Evolutionary conservation across 2,888 invertebrate genomes (phyloP), one percentile per base, ranked within the genome.

Genomic region (Magallana nippona): DNA sequence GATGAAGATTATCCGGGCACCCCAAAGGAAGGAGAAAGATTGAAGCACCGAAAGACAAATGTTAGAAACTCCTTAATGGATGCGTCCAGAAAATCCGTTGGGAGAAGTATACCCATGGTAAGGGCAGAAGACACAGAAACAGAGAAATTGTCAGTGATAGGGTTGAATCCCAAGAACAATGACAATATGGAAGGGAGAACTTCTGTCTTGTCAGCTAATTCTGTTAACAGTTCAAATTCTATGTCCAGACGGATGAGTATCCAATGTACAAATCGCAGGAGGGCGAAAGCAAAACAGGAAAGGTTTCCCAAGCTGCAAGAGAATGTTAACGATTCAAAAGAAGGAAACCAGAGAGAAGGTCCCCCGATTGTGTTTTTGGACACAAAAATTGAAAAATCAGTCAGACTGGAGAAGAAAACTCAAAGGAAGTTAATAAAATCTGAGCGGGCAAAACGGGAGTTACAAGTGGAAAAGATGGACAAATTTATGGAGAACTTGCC

Each of bases 281-380:
- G 79, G 15, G 79, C 79, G 5, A 56, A 79, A 56, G 79, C 79
- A 13, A 79, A 79, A 10, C 79, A 79, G 55, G 79, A 79, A 15
- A 56, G 79, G 17, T 79, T 71, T 32, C 63, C 71, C 13, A 71
- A 71, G 32, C 27, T 71, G 11, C 71, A 71, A 15, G 71, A 71
- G 71, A 71, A 27, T 71, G 27, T 71, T 15, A 32, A 71, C 32
- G 71, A 71, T 27, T 71, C 27, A 13, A 71, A 71, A 2, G 71
- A 71, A 60, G 60, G n/a, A n/a, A 17, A 60, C 0, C 60, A 17
- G 17, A n/a, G 60, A 60, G n/a, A 60, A 15, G 71, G 13, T 71
- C 71, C 22, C 32, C 71, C 71, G 15, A 71, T 71, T 27, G 71
- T 71, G 15, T 71, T 71, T 22, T 10, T 71, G 71, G 71, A 71